Evolutionary conservation across 2,797 vertebrate genomes (phyloP), one percentile per base, ranked within the genome.

Genomic region (Cheirogaleus major): DNA sequence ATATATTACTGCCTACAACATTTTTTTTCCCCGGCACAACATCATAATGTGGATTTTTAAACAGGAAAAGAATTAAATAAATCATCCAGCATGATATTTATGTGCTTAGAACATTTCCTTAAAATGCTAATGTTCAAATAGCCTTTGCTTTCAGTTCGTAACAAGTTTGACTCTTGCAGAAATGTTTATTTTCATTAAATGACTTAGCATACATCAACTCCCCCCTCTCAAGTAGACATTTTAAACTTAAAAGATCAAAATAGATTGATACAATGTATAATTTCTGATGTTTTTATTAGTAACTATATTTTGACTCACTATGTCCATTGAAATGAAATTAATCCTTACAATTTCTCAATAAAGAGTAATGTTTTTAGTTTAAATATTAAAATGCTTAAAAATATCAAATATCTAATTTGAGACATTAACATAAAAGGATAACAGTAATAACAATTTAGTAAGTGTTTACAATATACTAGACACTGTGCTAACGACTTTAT

Each of bases 51-150:
- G 67, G n/a, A 20, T 76, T 78, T 70, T 85, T 96, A 91, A 96
- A 93, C 43, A 89, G 41, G 43, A 70, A 78, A 91, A 95, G 13
- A 87, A 89, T 92, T 85, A 73, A 85, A 30, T 91, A 95, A 89
- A 81, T 91, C 41, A 78, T 30, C 35, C 11, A 27, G 5, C 38
- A 27, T 83, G 76, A 41, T 94, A 50, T 87, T 69, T 84, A 69
- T 78, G 57, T 50, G 15, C 59, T 89, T 41, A 52, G 65, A 84
- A 55, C 13, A 5, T 92, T 91, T 78, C 20, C 79, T 82, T 94
- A 79, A 59, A 69, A 45, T 87, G 61, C 65, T 6, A 4, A 27
- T 78, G 7, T 35, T 96, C 27, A 43, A 8, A 27, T 83, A 75
- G 45, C n/a, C 22, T 48, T 91, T 92, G 63, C 67, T 86, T 70